Base-by-base conservation (phyloP, 2,113 vertebrate genomes). In the Patagioenas fasciata region DNA sequence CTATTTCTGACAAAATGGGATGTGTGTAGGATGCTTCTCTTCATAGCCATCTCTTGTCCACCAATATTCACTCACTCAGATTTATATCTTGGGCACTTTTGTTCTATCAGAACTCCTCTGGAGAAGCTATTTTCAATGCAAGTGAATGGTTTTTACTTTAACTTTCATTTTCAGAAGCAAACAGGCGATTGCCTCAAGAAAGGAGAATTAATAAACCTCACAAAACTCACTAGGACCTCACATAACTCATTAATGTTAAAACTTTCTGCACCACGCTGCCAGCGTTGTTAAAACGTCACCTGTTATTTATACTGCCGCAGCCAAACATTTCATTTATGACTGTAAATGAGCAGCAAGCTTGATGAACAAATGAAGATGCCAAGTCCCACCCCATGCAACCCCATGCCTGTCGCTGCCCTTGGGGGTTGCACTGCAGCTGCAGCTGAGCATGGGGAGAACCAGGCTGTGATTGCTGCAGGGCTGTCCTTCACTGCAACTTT, bases 161-260 rank as follows among this genome's bases (percentile, higher is more conserved):
- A 23, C 24, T 50, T 75, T 80, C 83, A 62, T 93, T 92, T 88
- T 83, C 64, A 66, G 80, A 84, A 92, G 72, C 51, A 85, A 88
- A 77, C 4, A 72, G 60, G 67, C 0, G 0, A 65, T 42, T 91
- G 71, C 47, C 56, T 77, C 1, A 2, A 51, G 69, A 87, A 36
- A 32, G 51, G 70, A 71, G 40, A 65, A 62, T n/a, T 32, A 75
- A 85, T 16, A 36, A 67, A 81, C 32, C 88, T 32, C 61, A 47
- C 75, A 66, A 51, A 91, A 48, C 26, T 67, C 29, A 2, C 61
- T 11, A 0, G 6, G 82, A 26, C 47, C 28, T 70, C 85, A 4
- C 53, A 9, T 48, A 82, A 72, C 32, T 80, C 85, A 54, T 14
- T 47, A 10, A 2, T 2, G 12, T 11, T 40, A n/a, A 51, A 70